A percentile compares a stretch with the other conserved stretches of the same genome.
phyloP scores from a whole-genome alignment of 2,888 invertebrate genomes.

The Itoplectis maculator region DNA sequence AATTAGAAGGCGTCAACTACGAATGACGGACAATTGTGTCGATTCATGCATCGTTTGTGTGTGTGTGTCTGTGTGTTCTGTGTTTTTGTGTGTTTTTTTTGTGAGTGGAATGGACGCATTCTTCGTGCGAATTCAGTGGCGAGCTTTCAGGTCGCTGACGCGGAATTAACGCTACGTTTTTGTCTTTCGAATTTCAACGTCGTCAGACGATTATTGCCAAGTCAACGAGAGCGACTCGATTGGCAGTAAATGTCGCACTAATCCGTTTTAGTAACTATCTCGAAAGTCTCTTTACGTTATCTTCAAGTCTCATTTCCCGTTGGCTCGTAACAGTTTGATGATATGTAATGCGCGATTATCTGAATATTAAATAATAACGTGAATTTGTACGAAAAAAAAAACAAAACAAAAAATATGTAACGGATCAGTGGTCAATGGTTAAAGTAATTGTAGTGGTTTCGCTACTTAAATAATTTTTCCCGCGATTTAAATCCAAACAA shows the following conservation, averaged over 20 bases:
- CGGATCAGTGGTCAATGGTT: constrained; percentile 21
- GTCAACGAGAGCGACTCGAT: constrained; percentile 32
- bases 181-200: constrained; percentile 22
- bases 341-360: constrained; percentile 31
- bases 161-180: constrained; percentile 4
- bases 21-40: constrained; percentile 14
- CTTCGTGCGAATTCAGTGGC: constrained; percentile 29
- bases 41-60: constrained; percentile 29
- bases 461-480: constrained; percentile 4
- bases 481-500: background rate
- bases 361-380: constrained; percentile 32
- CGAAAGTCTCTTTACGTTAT: constrained; percentile 21
- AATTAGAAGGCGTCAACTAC: constrained; percentile 10
- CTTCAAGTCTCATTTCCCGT: constrained; percentile 31
- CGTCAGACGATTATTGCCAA: constrained; percentile 4
- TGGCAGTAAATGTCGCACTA: constrained; percentile 36
- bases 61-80: background rate
- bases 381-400: constrained; percentile 5
- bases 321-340: constrained; percentile 28
- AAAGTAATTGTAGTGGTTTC: constrained; percentile 14
- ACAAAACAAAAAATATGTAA: constrained; percentile 15
- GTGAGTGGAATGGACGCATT: constrained; percentile 41
- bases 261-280: constrained; percentile 12
- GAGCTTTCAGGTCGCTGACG: background rate
- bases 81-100: background rate